A percentile compares a stretch with the other conserved stretches of the same genome.
These are phyloP conservation scores for Epistrophe grossulariae DNA, from an alignment of 2,888 invertebrate species.

Conservation along the genomic window DNA sequence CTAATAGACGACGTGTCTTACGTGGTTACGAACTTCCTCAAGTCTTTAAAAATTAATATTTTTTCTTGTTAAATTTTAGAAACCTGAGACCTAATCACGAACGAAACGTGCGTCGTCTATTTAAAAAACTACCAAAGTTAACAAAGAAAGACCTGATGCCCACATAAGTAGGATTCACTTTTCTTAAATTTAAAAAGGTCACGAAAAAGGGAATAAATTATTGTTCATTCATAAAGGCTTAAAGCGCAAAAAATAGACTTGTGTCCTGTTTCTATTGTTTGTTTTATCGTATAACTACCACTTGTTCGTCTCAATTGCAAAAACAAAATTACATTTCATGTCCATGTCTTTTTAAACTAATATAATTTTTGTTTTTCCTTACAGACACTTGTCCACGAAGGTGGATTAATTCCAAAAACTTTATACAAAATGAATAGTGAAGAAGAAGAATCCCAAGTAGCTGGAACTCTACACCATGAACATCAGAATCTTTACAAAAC, in stretches of 20 bases:
- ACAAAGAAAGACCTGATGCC: too few relatives aligned
- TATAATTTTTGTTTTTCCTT: conserved; percentile 70
- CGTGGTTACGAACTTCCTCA: too few relatives aligned
- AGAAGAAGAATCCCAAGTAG: conserved; percentile 79
- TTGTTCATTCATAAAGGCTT: too few relatives aligned
- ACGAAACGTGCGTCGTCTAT: too few relatives aligned
- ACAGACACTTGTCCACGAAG: conserved; percentile 93
- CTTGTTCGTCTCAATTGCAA: conserved; percentile 65
- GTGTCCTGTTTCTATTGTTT: conserved; percentile 50
- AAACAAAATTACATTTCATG: not conserved
- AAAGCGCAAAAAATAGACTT: not conserved
- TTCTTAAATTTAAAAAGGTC: too few relatives aligned
- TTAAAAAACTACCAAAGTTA: too few relatives aligned
- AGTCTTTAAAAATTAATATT: too few relatives aligned
- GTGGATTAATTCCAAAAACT: conserved; percentile 94
- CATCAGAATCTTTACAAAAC: conserved; percentile 83
- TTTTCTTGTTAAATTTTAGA: too few relatives aligned
- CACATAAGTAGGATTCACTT: too few relatives aligned
- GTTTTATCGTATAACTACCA: not conserved
- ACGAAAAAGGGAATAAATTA: too few relatives aligned
- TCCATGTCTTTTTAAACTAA: not conserved
- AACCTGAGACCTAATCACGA: too few relatives aligned
- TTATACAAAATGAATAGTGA: conserved; percentile 88
- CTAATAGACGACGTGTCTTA: too few relatives aligned
- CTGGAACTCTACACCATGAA: conserved; percentile 78